Evolutionary conservation across 2,888 invertebrate species (phyloP).

Genomic region (Orchesella flavescens): DNA sequence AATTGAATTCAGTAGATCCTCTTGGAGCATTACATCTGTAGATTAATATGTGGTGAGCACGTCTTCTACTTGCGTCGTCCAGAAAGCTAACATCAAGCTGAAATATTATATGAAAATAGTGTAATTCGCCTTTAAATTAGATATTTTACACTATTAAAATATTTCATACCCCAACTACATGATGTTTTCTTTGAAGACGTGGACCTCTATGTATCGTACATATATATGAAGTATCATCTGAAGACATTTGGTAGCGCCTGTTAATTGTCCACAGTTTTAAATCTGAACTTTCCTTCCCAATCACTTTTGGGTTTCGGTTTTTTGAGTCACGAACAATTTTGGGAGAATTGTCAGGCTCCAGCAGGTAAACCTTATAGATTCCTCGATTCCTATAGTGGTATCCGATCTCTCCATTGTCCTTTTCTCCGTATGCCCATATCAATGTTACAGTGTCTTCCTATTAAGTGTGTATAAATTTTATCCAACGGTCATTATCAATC

Average conservation of each 20-base stretch:
- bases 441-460: constrained; percentile 23
- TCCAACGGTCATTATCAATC: too few relatives aligned
- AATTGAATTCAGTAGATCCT: too few relatives aligned
- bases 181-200: constrained; percentile 32
- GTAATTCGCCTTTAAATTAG: not conserved
- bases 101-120: constrained; percentile 24
- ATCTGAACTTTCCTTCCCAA: constrained; percentile 36
- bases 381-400: constrained; percentile 28
- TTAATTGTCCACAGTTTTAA: constrained; percentile 40
- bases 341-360: constrained; percentile 40
- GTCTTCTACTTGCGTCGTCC: not conserved
- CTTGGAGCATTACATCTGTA: constrained; percentile 42
- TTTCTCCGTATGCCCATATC: constrained; percentile 43
- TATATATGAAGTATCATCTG: constrained; percentile 24
- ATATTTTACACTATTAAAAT: too few relatives aligned
- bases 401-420: constrained; percentile 11
- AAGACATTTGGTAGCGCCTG: not conserved
- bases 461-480: not conserved
- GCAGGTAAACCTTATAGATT: constrained; percentile 28
- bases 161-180: constrained; percentile 44
- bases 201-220: constrained; percentile 47
- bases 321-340: constrained; percentile 19
- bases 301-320: constrained; percentile 2
- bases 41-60: constrained; percentile 14
- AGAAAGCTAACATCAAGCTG: constrained; percentile 28